Evolutionary conservation across 1,140 invertebrate genomes (phyloP), one percentile per base, ranked within the genome.

Genomic region (Watersipora subatra): DNA sequence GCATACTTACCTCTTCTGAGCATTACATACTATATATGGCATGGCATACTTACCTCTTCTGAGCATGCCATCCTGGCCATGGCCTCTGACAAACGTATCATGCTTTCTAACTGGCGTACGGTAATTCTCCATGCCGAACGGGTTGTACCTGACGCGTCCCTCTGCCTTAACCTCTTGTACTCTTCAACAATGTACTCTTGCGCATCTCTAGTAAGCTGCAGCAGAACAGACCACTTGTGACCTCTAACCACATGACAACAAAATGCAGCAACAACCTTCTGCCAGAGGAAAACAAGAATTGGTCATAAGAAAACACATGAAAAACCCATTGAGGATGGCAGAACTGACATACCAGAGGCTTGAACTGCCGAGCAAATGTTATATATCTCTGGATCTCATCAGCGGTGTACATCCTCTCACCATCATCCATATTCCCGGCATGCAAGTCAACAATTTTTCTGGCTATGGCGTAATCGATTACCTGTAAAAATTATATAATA

Each of bases 51-150:
- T 71, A 97, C 93, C 75, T 89, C 86, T 69, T 94, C 91, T 66
- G 86, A 87, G 78, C 95, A 99, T 79, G 97, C 88, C 82, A 99
- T 86, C 77, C 94, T 88, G 30, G 97, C 95, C 84, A 97, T 89
- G 15, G 89, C 93, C 82, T 99, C 97, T 2, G 93, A 91, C 15
- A 99, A 82, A 28, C 96, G 88, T 71, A 99, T 88, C 85, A 99
- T 88, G 74, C 92, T 96, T 82, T 99, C 97, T 61, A 99, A 82
- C 77, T 99, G 96, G n/a, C 97, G 83, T n/a, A 99, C 96, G 0
- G 96, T 99, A 65, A 98, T 95, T 61, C 94, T 83, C 92, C 93
- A 97, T 1, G 80, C 70, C 25, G 90, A 89, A 66, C 81, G 82
- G 1, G 81, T 75, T 63, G 87, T 87, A 1, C 86, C 84, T 25